phyloP scores from a whole-genome alignment of 2,113 vertebrate genomes.

The Daboia siamensis region DNA sequence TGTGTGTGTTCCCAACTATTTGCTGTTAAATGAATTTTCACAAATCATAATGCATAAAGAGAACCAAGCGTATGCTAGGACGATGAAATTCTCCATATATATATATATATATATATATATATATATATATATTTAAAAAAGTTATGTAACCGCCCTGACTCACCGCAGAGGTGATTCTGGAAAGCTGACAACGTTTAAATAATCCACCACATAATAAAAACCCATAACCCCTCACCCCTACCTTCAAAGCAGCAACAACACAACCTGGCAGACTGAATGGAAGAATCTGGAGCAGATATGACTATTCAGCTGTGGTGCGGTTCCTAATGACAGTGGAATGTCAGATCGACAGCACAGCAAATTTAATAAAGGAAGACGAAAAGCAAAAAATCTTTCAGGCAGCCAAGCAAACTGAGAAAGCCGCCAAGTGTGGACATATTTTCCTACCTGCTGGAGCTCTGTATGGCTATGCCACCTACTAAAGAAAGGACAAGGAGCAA shows the following conservation, averaged over 20 bases:
- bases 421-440: not conserved
- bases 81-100: not conserved
- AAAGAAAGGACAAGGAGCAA: no score
- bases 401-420: not conserved
- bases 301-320: not conserved
- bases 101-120: not conserved
- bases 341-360: not conserved
- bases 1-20: no score
- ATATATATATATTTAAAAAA: no score
- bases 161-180: no score
- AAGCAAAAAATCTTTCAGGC: not conserved
- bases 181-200: no score
- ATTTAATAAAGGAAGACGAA: conserved; percentile 5
- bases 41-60: not conserved
- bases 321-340: not conserved
- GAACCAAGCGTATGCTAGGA: not conserved
- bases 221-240: no score
- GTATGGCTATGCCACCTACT: no score
- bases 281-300: not conserved
- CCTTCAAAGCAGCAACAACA: no score
- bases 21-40: not conserved
- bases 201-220: no score
- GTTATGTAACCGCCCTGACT: no score
- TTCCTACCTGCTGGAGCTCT: not conserved
- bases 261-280: not conserved